A percentile compares a stretch with the other conserved stretches of the same genome.
Conservation (phyloP, 2,797 vertebrate genomes). For the Gymnopithys bicolor region DNA sequence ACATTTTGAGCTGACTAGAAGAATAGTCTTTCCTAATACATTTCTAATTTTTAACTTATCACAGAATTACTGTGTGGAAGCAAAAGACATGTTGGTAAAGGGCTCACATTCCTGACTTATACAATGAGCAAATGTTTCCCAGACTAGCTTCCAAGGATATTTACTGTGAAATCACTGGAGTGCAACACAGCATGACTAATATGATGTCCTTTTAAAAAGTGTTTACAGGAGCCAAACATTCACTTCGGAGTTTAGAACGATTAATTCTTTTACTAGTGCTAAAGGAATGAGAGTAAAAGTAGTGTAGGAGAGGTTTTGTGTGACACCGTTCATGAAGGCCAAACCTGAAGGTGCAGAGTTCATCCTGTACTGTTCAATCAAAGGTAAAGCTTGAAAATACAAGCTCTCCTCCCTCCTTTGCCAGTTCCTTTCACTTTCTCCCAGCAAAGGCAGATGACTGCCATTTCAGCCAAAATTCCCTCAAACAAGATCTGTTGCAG, state of each 20-base stretch:
- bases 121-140: background rate
- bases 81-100: background rate
- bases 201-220: background rate
- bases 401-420: background rate
- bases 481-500: background rate
- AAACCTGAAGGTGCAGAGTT: background rate
- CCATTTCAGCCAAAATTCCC: background rate
- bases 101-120: background rate
- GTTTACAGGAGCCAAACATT: background rate
- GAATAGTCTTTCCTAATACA: background rate
- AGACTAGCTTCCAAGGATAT: background rate
- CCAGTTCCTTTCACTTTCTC: background rate
- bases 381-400: background rate
- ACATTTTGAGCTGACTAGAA: background rate
- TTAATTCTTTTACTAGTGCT: background rate
- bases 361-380: background rate
- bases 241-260: background rate
- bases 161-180: constrained; percentile 31
- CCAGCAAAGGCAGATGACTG: background rate
- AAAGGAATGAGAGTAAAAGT: background rate
- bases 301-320: background rate
- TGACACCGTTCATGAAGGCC: background rate
- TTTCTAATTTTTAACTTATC: background rate
- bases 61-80: background rate
- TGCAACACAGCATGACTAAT: background rate